Percentiles rank a stretch among this genome's conserved stretches.
Evolutionary conservation across 2,888 invertebrate genomes (phyloP).

Genomic region (Arge pagana): DNA sequence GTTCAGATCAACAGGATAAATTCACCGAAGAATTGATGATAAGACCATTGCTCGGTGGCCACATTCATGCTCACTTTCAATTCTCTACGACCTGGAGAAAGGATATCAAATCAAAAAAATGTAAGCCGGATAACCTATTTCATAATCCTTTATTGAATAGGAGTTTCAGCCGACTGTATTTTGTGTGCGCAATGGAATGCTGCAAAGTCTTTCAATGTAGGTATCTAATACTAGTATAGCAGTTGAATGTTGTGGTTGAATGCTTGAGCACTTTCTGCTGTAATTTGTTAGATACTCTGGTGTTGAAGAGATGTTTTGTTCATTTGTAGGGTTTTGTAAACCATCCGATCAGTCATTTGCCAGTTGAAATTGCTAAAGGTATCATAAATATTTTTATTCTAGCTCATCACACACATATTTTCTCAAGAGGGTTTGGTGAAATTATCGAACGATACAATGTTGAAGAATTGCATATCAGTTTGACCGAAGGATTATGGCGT

Average conservation of each 20-base stretch:
- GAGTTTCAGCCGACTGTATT: too few species aligned
- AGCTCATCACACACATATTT: constrained; percentile 85
- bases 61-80: constrained; percentile 89
- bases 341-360: too few species aligned
- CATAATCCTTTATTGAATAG: too few species aligned
- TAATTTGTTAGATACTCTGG: too few species aligned
- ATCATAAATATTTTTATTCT: neutral
- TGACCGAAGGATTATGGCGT: constrained; percentile 94
- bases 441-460: constrained; percentile 82
- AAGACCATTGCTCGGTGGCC: constrained; percentile 81
- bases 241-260: too few species aligned
- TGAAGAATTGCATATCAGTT: constrained; percentile 86
- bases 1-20: constrained; percentile 62
- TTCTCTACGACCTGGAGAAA: constrained; percentile 80
- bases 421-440: constrained; percentile 88
- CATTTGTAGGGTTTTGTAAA: too few species aligned
- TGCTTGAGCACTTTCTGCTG: too few species aligned
- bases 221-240: constrained; percentile 22
- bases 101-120: constrained; percentile 39
- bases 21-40: constrained; percentile 89
- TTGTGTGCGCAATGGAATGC: too few species aligned
- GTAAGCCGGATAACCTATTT: constrained; percentile 44
- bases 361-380: too few species aligned
- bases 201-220: too few species aligned
- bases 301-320: too few species aligned